Conservation (phyloP, 1,140 invertebrate genomes). For the Temnothorax longispinosus region DNA sequence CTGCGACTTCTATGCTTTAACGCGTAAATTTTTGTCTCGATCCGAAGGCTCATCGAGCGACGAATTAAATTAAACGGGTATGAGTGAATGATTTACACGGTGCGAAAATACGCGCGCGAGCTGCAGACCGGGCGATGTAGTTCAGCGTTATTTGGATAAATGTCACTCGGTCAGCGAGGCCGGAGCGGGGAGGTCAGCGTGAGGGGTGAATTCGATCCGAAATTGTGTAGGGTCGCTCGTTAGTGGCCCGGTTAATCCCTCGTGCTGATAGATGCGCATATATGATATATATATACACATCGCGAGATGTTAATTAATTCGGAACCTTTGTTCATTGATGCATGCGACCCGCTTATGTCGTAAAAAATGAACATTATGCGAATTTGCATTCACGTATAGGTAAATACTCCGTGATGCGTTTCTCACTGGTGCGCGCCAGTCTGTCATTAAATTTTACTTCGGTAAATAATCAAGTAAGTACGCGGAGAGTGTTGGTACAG, state of each 20-base stretch:
- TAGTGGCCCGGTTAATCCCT: slow-evolving; percentile 52
- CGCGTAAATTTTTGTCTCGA: neutral
- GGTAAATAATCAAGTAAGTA: neutral
- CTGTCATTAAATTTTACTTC: neutral
- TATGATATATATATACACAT: neutral
- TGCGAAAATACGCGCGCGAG: slow-evolving; percentile 53
- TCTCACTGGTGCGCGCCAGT: neutral
- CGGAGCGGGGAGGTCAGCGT: slow-evolving; percentile 5
- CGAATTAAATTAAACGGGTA: slow-evolving; percentile 54
- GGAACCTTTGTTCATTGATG: neutral
- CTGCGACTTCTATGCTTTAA: neutral
- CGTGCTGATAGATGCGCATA: slow-evolving; percentile 14
- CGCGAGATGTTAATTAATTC: slow-evolving; percentile 45
- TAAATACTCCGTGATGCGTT: neutral
- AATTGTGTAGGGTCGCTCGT: slow-evolving; percentile 55
- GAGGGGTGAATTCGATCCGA: slow-evolving; percentile 42
- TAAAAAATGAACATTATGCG: neutral
- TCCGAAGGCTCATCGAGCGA: slow-evolving; percentile 30
- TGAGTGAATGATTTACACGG: slow-evolving; percentile 67
- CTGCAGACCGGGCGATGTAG: slow-evolving; percentile 51
- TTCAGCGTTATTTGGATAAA: slow-evolving; percentile 70
- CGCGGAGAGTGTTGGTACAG: neutral
- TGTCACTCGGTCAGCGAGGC: slow-evolving; percentile 74
- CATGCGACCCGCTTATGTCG: neutral
- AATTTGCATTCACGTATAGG: neutral